These are phyloP conservation scores for Morphnarchus princeps DNA, from an alignment of 2,113 vertebrate genomes.

Conservation along the genomic window DNA sequence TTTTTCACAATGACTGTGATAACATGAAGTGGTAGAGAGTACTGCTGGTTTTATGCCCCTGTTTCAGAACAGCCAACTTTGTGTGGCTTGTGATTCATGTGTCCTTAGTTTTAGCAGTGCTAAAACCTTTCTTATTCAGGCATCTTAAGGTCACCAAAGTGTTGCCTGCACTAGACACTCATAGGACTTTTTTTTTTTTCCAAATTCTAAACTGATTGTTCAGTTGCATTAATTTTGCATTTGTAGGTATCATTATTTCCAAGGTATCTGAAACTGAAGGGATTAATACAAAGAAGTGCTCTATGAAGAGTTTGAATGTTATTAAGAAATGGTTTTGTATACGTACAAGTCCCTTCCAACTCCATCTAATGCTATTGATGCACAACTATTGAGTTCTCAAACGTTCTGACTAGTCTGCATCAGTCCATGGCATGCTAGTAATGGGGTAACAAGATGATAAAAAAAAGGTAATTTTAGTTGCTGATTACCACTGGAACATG, in stretches of 20 bases:
- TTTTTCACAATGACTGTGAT: background rate
- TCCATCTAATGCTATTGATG: background rate
- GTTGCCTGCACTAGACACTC: fast-evolving
- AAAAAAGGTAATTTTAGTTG: background rate
- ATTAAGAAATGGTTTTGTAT: background rate
- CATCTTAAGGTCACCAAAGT: background rate
- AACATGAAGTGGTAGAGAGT: background rate
- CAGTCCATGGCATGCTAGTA: background rate
- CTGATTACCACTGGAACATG: background rate
- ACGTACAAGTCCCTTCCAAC: background rate
- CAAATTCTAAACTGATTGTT: background rate
- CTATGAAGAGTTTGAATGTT: background rate
- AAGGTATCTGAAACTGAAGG: background rate
- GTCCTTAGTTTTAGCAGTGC: background rate
- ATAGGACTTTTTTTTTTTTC: background rate
- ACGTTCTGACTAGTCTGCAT: background rate
- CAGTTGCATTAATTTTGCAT: background rate
- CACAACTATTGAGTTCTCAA: background rate
- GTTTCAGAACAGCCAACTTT: background rate
- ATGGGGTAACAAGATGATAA: background rate
- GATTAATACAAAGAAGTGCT: background rate
- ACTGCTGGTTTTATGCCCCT: background rate
- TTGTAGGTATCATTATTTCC: background rate
- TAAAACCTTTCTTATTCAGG: background rate
- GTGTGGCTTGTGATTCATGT: background rate